phyloP scores from a whole-genome alignment of 2,888 invertebrate genomes.

The Drosophila infuscata region DNA sequence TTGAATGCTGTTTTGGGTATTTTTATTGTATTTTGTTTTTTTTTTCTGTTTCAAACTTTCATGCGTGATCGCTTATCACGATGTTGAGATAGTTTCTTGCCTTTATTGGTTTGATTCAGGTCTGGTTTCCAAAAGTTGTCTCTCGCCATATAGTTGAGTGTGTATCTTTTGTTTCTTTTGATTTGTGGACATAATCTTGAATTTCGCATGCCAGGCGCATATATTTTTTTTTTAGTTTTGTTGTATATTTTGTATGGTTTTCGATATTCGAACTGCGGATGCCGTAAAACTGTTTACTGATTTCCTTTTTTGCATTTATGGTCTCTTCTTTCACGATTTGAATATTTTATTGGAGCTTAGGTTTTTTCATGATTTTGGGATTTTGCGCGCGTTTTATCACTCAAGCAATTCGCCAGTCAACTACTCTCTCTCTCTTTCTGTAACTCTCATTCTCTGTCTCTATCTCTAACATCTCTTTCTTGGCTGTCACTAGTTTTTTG shows the following conservation, averaged over 20 bases:
- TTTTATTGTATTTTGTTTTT: slow-evolving; percentile 10
- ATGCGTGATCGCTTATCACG: slow-evolving; percentile 58
- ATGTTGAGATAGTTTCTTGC: slow-evolving; percentile 9
- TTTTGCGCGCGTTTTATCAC: slow-evolving; percentile 24
- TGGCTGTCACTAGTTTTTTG: slow-evolving; percentile 10
- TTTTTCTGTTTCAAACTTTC: slow-evolving; percentile 23
- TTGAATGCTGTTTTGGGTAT: slow-evolving; percentile 6
- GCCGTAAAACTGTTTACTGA: slow-evolving; percentile 29
- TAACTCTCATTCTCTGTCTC: background rate
- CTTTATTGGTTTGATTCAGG: slow-evolving; percentile 18
- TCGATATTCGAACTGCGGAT: slow-evolving; percentile 41
- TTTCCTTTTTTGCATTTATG: slow-evolving; percentile 33
- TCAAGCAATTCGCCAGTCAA: background rate
- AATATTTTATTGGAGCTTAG: slow-evolving; percentile 41
- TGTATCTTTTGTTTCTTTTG: slow-evolving; percentile 6
- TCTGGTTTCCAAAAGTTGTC: slow-evolving; percentile 39
- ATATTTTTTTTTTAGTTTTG: slow-evolving; percentile 33
- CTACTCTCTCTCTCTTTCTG: background rate
- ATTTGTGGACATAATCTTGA: slow-evolving; percentile 63
- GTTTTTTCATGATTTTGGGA: slow-evolving; percentile 15
- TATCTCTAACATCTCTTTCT: no score
- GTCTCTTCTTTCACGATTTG: slow-evolving; percentile 36
- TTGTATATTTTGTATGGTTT: slow-evolving; percentile 35
- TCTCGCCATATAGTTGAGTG: slow-evolving; percentile 20
- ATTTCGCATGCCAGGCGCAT: slow-evolving; percentile 74